Percentiles rank a stretch among this genome's conserved stretches.
Evolutionary conservation across 2,113 vertebrate species (phyloP).

Genomic region (Vidua macroura): DNA sequence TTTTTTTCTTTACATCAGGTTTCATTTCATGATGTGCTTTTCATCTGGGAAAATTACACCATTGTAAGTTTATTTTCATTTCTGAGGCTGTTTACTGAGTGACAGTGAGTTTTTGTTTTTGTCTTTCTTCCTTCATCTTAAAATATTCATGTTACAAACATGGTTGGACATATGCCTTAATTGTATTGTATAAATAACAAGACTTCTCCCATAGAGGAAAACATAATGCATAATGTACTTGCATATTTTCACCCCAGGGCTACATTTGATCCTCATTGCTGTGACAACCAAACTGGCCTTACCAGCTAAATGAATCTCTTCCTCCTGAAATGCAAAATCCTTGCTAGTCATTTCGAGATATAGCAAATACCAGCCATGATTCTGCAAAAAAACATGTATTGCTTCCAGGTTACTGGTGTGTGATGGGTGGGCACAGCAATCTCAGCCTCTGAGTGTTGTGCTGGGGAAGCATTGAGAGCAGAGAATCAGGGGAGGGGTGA

Average conservation of each 20-base stretch:
- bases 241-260: slow-evolving; percentile 48
- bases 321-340: slow-evolving; percentile 17
- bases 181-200: slow-evolving; percentile 10
- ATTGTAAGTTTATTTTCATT: not conserved
- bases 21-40: not conserved
- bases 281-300: not conserved
- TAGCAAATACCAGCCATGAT: not conserved
- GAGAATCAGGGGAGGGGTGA: not conserved
- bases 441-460: rapidly evolving
- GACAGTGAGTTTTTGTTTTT: not conserved
- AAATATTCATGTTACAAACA: not conserved
- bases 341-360: not conserved
- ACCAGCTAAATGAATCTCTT: slow-evolving; percentile 35
- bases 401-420: not conserved
- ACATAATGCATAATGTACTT: slow-evolving; percentile 4
- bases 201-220: not conserved
- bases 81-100: not conserved
- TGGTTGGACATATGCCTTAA: slow-evolving; percentile 7
- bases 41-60: not conserved
- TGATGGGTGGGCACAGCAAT: rapidly evolving
- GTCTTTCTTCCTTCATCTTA: slow-evolving; percentile 2
- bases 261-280: slow-evolving; percentile 26
- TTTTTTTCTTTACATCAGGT: not conserved
- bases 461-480: not conserved
- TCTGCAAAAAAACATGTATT: not conserved